Base-by-base conservation (phyloP, 2,888 invertebrate species). In the Drosophila hamatofila region DNA sequence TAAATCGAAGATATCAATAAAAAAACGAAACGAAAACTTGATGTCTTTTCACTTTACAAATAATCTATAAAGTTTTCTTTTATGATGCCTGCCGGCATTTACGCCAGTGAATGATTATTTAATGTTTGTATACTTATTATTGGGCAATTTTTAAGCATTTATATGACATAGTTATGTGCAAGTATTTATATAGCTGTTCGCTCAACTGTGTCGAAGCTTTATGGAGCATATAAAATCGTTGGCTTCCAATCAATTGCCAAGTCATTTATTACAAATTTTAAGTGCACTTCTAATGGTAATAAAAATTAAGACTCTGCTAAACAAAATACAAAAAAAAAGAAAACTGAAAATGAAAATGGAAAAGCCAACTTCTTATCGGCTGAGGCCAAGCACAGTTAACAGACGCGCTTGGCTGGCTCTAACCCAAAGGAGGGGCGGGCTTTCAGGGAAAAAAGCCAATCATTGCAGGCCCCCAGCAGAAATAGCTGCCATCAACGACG, bases 251-350 rank as follows among this genome's bases (percentile, higher is more conserved):
- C 88, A 84, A 89, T 84, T 87, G 73, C 76, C 81, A 89, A 84
- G 85, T 87, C 89, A 89, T 87, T 89, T 89, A 78, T 87, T 66
- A 89, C 88, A 89, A 88, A 84, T 84, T 84, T 86, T 80, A 83
- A 81, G 78, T 83, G 89, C 88, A 68, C 72, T 71, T 69, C 78
- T 68, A 89, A 81, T 83, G 84, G 83, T 83, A 72, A 89, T 89
- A 87, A 83, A 83, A 89, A 83, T 87, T 87, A 87, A 87, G 71
- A 64, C 69, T 6, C 23, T 16, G 65, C 68, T 71, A 80, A 86
- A 83, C 79, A 67, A 42, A 63, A 52, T 59, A 46, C 55, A 61
- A 48, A 30, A 23, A 11, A 14, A 8, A 33, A 27, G 4, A 16
- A 35, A 16, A 39, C n/a, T 16, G n/a, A n/a, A 16, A 14, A 16